Percentiles rank a stretch among this genome's conserved stretches.
Evolutionary conservation across 2,888 invertebrate genomes (phyloP).

Genomic region (Byasa hedistus): DNA sequence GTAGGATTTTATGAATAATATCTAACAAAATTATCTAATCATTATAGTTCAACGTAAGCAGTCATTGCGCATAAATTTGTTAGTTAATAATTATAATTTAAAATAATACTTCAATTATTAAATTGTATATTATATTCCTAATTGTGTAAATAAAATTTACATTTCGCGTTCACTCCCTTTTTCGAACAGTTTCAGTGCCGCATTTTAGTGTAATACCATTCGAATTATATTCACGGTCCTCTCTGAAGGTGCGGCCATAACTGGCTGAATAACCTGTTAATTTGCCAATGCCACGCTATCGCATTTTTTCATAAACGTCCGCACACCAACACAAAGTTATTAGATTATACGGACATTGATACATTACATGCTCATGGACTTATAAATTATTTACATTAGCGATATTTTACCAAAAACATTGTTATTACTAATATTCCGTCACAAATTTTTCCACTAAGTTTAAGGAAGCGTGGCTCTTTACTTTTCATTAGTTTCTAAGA

Average conservation of each 20-base stretch:
- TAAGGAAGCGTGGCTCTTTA: background rate
- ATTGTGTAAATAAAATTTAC: background rate
- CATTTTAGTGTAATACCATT: conserved; percentile 5
- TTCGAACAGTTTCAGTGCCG: background rate
- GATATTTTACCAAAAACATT: background rate
- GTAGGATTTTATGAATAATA: no score
- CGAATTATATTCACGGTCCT: conserved; percentile 18
- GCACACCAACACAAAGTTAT: background rate
- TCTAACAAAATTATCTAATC: no score
- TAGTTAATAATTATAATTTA: no score
- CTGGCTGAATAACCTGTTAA: conserved; percentile 13
- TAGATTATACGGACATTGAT: background rate
- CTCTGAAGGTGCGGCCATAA: conserved; percentile 11
- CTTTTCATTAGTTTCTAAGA: conserved; percentile 1
- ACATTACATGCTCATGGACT: background rate
- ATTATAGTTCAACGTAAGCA: no score
- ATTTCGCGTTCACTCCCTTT: background rate
- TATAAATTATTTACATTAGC: background rate
- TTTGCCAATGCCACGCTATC: conserved; percentile 17
- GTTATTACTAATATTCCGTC: background rate
- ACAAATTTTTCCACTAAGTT: background rate
- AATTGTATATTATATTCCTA: no score
- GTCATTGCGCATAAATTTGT: no score
- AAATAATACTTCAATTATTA: no score
- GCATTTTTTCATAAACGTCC: background rate